phyloP scores from a whole-genome alignment of 2,888 invertebrate genomes.

The Seira musarum region DNA sequence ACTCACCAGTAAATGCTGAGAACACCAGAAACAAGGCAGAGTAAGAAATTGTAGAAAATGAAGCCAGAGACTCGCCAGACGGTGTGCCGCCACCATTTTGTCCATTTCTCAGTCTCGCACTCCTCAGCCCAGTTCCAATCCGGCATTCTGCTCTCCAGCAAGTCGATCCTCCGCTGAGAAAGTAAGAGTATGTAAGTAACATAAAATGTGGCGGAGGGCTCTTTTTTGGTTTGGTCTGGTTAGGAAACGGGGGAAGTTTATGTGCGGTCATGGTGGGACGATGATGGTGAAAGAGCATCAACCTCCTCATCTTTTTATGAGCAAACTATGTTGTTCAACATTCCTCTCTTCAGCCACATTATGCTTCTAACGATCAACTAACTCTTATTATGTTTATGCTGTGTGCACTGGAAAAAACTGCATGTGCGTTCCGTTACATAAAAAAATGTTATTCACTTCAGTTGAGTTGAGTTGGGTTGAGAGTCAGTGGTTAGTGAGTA shows the following conservation, averaged over 20 bases:
- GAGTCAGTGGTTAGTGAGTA: no score
- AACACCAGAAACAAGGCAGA: conserved; percentile 52
- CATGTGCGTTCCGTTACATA: no score
- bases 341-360: neutral
- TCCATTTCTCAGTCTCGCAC: conserved; percentile 54
- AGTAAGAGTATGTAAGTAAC: neutral
- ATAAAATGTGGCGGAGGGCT: conserved; percentile 1
- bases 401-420: no score
- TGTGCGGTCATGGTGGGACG: neutral
- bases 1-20: conserved; percentile 51
- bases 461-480: no score
- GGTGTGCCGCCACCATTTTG: conserved; percentile 55
- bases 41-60: conserved; percentile 48
- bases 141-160: conserved; percentile 50
- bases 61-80: conserved; percentile 43
- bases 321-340: neutral
- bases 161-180: conserved; percentile 51
- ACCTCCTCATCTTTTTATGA: neutral
- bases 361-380: no score
- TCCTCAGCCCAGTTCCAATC: conserved; percentile 57
- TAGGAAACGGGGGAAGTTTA: neutral
- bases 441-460: no score
- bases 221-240: conserved; percentile 1
- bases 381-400: no score
- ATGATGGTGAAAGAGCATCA: conserved; percentile 5